Base-by-base conservation (phyloP, 2,888 invertebrate genomes). In the Homarus gammarus region DNA sequence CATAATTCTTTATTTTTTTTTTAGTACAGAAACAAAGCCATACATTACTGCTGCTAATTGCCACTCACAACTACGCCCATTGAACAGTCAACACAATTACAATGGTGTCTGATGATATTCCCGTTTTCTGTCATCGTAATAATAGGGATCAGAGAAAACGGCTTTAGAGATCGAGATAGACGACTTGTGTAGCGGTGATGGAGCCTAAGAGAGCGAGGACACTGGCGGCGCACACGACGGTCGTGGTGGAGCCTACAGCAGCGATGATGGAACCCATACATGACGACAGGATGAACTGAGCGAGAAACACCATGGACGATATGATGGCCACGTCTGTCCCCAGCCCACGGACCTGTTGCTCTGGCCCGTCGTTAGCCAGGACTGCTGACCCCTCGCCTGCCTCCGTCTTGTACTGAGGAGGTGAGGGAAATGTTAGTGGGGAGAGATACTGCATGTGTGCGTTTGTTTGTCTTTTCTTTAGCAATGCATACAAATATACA, bases 321-420 rank as follows among this genome's bases (percentile, higher is more conserved):
- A 99, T 97, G 84, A 99, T 96, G 0, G 98, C 99, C 0, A 99
- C 96, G 93, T 99, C 99, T 0, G 99, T 99, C 10, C 99, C 99
- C 84, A 99, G 95, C 6, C 99, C 99, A 15, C 99, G 96, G n/a
- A 94, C 93, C 87, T 93, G 93, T 44, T 89, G 86, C 22, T 87
- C 89, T 22, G 90, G 88, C 12, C 90, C 84, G 18, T 91, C 90
- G 44, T 82, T 77, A 10, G 79, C 70, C 36, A 49, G 56, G 12
- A 56, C 84, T 0, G 51, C 70, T 33, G 68, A 38, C 73, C 49
- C 83, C 22, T 83, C 83, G 6, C 10, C 27, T 2, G 31, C n/a
- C 70, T 90, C 90, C 27, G 31, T 40, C 36, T 56, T 31, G 75
- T 77, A 90, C 81, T 92, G 79, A 38, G 40, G 44, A 44, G 8